phyloP scores from a whole-genome alignment of 1,140 invertebrate species.

The Lepidostoma basale region DNA sequence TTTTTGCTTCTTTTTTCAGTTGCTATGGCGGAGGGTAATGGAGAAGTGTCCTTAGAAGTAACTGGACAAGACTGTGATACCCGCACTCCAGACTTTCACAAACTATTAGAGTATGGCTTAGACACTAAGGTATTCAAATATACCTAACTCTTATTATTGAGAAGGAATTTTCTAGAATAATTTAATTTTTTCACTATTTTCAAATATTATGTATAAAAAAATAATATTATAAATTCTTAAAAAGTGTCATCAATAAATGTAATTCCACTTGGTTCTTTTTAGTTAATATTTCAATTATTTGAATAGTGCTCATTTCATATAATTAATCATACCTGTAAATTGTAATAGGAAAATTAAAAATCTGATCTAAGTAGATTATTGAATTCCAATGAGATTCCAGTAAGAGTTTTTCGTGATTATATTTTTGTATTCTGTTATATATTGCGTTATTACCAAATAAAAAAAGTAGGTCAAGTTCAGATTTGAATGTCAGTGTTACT shows the following conservation, averaged over 20 bases:
- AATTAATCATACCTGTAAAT: too few relatives aligned
- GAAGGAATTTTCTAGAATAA: too few relatives aligned
- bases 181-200: too few relatives aligned
- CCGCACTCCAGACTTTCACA: constrained; percentile 84
- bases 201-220: too few relatives aligned
- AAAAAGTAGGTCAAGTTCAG: too few relatives aligned
- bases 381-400: neutral
- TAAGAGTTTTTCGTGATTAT: constrained; percentile 3
- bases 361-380: neutral
- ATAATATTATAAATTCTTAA: too few relatives aligned
- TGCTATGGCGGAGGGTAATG: constrained; percentile 88
- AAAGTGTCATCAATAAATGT: neutral
- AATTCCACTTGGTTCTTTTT: neutral
- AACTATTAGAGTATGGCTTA: constrained; percentile 91
- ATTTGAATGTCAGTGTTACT: too few relatives aligned
- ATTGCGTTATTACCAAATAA: neutral
- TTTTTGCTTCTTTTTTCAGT: constrained; percentile 34
- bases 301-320: neutral
- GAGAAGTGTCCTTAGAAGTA: constrained; percentile 81
- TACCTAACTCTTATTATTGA: too few relatives aligned
- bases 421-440: constrained; percentile 6
- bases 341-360: neutral
- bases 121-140: constrained; percentile 88
- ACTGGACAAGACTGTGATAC: constrained; percentile 76
- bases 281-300: neutral